Conservation (phyloP, 2,888 invertebrate genomes). For the Pegoplata infirma region DNA sequence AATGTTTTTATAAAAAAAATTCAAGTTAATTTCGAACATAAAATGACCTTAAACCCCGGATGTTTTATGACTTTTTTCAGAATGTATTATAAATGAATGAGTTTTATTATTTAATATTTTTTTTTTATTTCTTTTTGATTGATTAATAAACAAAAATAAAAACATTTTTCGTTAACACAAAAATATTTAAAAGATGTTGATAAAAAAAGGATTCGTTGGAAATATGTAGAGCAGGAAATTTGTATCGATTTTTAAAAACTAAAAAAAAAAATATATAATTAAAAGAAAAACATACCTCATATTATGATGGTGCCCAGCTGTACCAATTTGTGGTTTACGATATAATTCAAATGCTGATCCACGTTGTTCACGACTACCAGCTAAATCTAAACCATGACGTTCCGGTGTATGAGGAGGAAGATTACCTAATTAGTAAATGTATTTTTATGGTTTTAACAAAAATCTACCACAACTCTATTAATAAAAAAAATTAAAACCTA, state of each 20-base stretch:
- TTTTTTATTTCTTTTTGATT: slow-evolving; percentile 21
- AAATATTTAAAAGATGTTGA: slow-evolving; percentile 53
- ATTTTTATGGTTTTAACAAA: neutral
- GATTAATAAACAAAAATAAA: slow-evolving; percentile 73
- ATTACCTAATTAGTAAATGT: slow-evolving; percentile 69
- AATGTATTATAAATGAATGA: slow-evolving; percentile 32
- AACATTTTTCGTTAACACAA: slow-evolving; percentile 77
- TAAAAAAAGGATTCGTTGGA: neutral
- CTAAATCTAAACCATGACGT: slow-evolving; percentile 81
- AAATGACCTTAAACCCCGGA: slow-evolving; percentile 71
- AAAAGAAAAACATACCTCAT: slow-evolving; percentile 82
- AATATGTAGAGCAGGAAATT: slow-evolving; percentile 1
- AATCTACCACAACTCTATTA: neutral
- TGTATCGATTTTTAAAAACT: neutral
- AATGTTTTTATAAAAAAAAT: slow-evolving; percentile 36
- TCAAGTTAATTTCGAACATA: slow-evolving; percentile 16
- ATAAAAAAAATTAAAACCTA: no score
- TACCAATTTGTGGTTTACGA: slow-evolving; percentile 87
- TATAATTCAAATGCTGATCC: slow-evolving; percentile 97
- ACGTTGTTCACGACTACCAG: slow-evolving; percentile 92
- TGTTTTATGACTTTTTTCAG: slow-evolving; percentile 62
- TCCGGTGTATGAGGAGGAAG: slow-evolving; percentile 77
- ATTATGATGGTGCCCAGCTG: slow-evolving; percentile 84
- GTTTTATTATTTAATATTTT: slow-evolving; percentile 6
- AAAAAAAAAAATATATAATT: neutral